Conservation (phyloP, 2,113 vertebrate genomes). For the Brachypodius melanocephalos region DNA sequence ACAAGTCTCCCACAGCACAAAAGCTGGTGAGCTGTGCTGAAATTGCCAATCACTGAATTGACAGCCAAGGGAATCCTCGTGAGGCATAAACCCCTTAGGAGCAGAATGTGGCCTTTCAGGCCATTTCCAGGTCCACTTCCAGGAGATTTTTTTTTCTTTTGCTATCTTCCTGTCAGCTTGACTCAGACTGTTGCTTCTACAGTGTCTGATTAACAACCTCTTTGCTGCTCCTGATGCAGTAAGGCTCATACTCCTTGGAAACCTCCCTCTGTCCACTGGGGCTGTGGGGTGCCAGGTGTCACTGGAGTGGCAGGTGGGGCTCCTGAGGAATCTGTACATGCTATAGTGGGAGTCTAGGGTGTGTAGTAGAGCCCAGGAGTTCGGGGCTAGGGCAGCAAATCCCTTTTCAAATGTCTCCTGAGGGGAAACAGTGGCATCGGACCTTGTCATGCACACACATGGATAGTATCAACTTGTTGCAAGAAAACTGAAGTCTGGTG, state of each 20-base stretch:
- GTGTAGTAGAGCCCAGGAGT: neutral
- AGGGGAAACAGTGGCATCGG: neutral
- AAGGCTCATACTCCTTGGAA: neutral
- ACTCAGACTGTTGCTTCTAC: neutral
- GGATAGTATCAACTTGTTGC: neutral
- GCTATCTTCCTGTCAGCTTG: neutral
- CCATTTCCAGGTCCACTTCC: neutral
- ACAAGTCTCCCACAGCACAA: neutral
- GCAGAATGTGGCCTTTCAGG: neutral
- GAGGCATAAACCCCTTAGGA: neutral
- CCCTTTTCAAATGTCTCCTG: neutral
- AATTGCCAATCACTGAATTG: no score
- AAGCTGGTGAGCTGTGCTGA: neutral
- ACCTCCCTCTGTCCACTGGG: neutral
- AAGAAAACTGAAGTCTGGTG: neutral
- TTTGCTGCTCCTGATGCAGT: neutral
- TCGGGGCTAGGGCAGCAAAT: neutral
- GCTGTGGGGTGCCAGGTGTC: neutral
- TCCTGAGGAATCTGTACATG: rapidly evolving
- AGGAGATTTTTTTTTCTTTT: neutral
- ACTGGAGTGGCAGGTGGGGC: neutral
- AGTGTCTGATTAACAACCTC: neutral
- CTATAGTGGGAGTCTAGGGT: neutral
- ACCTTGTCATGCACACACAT: neutral
- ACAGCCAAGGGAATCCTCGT: neutral